Evolutionary conservation across 2,797 vertebrate genomes (phyloP).

Genomic region (Phylloscopus collybita): DNA sequence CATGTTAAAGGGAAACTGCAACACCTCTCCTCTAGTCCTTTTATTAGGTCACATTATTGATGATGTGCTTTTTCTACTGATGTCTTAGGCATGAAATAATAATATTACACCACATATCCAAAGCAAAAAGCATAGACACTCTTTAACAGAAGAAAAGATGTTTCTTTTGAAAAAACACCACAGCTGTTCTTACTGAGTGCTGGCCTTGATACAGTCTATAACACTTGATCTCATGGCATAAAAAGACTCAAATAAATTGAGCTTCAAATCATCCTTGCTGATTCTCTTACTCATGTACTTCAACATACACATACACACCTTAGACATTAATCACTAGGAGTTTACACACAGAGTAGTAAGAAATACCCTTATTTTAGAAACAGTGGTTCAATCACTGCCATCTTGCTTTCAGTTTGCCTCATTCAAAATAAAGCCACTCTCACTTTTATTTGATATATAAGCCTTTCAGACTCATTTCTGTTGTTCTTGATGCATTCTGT

Average conservation of each 20-base stretch:
- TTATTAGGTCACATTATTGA: neutral
- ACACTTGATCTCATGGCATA: neutral
- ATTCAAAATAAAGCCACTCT: neutral
- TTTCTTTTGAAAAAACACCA: neutral
- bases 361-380: neutral
- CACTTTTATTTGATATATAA: slow-evolving; percentile 1
- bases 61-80: neutral
- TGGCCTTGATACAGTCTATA: neutral
- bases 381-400: neutral
- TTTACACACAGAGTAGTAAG: neutral
- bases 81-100: neutral
- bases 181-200: neutral
- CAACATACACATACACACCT: neutral
- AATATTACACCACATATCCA: neutral
- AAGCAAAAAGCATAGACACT: neutral
- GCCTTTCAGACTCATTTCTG: neutral
- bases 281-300: neutral
- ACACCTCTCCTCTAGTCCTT: neutral
- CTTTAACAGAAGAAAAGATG: neutral
- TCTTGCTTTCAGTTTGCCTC: slow-evolving; percentile 35
- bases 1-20: neutral
- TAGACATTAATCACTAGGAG: neutral
- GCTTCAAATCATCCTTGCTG: neutral
- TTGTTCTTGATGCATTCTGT: neutral
- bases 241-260: neutral